These are phyloP conservation scores for Axea sp. DNA, from an alignment of 2,888 invertebrate genomes.

Conservation along the genomic window DNA sequence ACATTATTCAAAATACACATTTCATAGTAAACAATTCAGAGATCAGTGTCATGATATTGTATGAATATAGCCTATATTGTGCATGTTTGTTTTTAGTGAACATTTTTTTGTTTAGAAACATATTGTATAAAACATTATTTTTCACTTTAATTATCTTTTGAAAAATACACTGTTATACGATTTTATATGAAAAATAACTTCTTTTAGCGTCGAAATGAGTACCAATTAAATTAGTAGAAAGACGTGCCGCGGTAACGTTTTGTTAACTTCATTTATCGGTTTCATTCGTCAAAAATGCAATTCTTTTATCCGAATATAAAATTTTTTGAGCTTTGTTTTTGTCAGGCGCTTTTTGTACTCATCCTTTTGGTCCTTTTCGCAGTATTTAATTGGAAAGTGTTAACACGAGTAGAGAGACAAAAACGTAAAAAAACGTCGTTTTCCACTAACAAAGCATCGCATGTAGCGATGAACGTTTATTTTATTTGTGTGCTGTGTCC, in stretches of 20 bases:
- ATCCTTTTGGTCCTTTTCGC: conserved; percentile 34
- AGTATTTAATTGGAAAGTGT: conserved; percentile 57
- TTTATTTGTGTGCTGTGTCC: conserved; percentile 47
- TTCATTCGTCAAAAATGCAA: conserved; percentile 33
- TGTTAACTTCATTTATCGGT: conserved; percentile 29
- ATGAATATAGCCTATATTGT: too few species aligned
- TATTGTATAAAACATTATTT: too few species aligned
- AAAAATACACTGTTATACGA: too few species aligned
- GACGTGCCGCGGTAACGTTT: conserved; percentile 6
- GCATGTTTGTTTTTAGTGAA: too few species aligned
- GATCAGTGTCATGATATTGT: too few species aligned
- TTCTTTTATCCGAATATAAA: conserved; percentile 28
- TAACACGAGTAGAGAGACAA: conserved; percentile 50
- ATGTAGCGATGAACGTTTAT: conserved; percentile 28
- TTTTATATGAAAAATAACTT: too few species aligned
- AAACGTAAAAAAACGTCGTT: conserved; percentile 51
- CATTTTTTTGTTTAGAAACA: too few species aligned
- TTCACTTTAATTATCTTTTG: too few species aligned
- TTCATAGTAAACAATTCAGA: too few species aligned
- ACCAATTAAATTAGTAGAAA: conserved; percentile 1
- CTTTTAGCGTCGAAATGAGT: not conserved
- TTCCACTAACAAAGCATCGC: conserved; percentile 43
- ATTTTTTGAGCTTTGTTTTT: conserved; percentile 34
- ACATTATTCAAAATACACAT: too few species aligned
- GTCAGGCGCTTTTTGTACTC: conserved; percentile 1